These are phyloP conservation scores for Coenobita brevimanus DNA, from an alignment of 1,140 invertebrate genomes.

Conservation along the genomic window DNA sequence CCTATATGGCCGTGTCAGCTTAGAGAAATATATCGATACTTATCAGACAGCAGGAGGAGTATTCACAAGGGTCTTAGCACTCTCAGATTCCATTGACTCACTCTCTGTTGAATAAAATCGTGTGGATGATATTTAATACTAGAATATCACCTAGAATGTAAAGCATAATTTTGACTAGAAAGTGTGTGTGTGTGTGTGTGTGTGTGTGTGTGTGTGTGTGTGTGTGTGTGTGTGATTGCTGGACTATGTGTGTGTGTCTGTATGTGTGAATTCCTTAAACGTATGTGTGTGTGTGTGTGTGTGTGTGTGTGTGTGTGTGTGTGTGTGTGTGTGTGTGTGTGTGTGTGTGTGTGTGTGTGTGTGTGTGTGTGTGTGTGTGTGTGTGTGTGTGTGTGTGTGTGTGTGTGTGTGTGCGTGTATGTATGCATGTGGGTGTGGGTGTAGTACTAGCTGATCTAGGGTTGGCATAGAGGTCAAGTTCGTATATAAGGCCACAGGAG, in stretches of 20 bases:
- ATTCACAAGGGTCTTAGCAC: no score
- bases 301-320: conserved; percentile 27
- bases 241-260: not conserved
- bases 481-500: no score
- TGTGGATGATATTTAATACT: no score
- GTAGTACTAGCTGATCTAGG: no score
- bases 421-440: not conserved
- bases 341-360: conserved; percentile 7
- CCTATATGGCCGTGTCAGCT: no score
- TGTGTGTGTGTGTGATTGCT: conserved; percentile 17
- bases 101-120: no score
- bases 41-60: no score
- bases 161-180: no score
- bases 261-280: no score
- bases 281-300: conserved; percentile 8
- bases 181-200: not conserved
- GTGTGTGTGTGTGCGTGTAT: not conserved
- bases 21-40: no score
- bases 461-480: no score
- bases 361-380: conserved; percentile 27
- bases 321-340: conserved; percentile 13
- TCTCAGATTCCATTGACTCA: no score
- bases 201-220: conserved; percentile 27
- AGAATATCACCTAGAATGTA: not conserved
- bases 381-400: conserved; percentile 17